Evolutionary conservation across 2,888 invertebrate species (phyloP).

Genomic region (Heliconius hortense): DNA sequence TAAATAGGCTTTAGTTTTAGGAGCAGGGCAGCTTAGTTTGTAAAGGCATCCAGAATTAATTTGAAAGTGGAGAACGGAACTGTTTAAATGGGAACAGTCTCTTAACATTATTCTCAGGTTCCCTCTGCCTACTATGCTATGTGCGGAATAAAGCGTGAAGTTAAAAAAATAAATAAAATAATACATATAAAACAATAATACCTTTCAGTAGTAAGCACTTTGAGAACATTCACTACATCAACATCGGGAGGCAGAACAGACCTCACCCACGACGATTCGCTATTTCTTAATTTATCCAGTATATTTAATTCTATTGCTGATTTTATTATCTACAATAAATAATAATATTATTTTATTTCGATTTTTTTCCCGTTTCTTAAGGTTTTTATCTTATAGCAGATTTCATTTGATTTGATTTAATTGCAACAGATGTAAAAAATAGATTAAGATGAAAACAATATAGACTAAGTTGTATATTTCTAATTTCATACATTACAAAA

Average conservation of each 20-base stretch:
- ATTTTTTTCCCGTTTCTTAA: too few relatives aligned
- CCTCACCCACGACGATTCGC: conserved; percentile 65
- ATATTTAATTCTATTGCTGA: conserved; percentile 63
- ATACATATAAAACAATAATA: conserved; percentile 39
- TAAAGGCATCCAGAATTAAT: neutral
- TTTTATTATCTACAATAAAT: conserved; percentile 58
- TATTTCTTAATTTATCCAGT: conserved; percentile 55
- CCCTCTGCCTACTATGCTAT: neutral
- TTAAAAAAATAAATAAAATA: too few relatives aligned
- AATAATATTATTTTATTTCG: neutral
- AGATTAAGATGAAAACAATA: too few relatives aligned
- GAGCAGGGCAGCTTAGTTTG: too few relatives aligned
- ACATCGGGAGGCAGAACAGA: conserved; percentile 63
- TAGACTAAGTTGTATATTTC: too few relatives aligned
- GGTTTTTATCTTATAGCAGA: too few relatives aligned
- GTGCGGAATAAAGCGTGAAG: neutral
- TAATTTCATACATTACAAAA: too few relatives aligned
- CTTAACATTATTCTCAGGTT: neutral
- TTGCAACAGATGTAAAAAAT: too few relatives aligned
- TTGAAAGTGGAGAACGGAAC: neutral
- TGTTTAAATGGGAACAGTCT: neutral
- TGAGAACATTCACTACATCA: conserved; percentile 61
- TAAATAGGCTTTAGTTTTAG: too few relatives aligned
- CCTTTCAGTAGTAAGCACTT: conserved; percentile 71
- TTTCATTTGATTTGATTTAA: too few relatives aligned